These are phyloP conservation scores for Stegophylla sp. DNA, from an alignment of 2,888 invertebrate genomes.

Conservation along the genomic window DNA sequence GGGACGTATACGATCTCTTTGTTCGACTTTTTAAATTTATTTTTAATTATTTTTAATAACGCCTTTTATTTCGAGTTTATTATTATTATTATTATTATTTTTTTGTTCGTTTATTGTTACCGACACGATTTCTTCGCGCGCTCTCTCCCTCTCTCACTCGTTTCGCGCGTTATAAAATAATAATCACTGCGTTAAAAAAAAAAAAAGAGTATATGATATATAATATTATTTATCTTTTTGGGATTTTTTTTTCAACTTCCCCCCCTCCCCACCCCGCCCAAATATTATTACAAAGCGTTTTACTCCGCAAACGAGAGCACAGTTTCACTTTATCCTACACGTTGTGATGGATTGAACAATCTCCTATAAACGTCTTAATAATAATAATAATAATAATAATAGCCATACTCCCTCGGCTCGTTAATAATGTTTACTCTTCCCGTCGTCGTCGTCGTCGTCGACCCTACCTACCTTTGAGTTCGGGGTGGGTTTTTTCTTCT, in stretches of 20 bases:
- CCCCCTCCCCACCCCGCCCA: neutral
- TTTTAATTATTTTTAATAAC: conserved; percentile 40
- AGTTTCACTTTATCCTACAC: conserved; percentile 52
- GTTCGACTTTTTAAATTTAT: conserved; percentile 43
- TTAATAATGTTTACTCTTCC: conserved; percentile 48
- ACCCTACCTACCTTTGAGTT: conserved; percentile 29
- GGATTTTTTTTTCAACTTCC: conserved; percentile 8
- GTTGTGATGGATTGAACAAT: conserved; percentile 50
- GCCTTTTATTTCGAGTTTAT: conserved; percentile 17
- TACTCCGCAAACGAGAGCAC: conserved; percentile 29
- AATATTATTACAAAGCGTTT: conserved; percentile 49
- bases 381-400: no score
- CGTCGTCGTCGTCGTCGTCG: no score
- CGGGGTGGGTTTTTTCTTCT: no score
- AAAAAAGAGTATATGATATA: no score
- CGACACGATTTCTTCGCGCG: neutral
- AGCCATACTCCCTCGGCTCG: conserved; percentile 47
- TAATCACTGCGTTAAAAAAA: conserved; percentile 15
- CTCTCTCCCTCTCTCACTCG: neutral
- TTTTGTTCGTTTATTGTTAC: neutral
- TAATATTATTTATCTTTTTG: no score
- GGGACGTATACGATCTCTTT: conserved; percentile 50
- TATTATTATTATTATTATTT: no score
- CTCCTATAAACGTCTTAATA: conserved; percentile 55
- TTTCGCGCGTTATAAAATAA: no score